A percentile compares a stretch with the other conserved stretches of the same genome.
These are phyloP conservation scores for Furnarius figulus DNA, from an alignment of 2,113 vertebrate genomes.

Conservation along the genomic window DNA sequence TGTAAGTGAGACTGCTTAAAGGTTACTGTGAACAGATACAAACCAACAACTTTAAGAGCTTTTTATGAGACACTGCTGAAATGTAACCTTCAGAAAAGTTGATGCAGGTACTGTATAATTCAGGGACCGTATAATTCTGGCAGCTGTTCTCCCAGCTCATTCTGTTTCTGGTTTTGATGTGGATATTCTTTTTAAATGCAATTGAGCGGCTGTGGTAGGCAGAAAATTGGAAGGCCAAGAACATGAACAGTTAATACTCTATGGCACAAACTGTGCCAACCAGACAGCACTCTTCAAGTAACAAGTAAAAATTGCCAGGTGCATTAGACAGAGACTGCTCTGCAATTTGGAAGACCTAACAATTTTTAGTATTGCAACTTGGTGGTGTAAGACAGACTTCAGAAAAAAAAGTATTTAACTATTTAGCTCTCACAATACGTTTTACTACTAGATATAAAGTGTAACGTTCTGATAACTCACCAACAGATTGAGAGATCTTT, in stretches of 20 bases:
- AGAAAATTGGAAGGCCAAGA: not conserved
- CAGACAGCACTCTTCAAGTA: not conserved
- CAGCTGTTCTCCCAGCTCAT: not conserved
- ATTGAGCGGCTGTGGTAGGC: not conserved
- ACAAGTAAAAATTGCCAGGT: not conserved
- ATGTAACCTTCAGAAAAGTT: not conserved
- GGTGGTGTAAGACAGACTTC: not conserved
- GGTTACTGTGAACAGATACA: not conserved
- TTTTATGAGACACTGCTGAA: not conserved
- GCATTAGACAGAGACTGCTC: not conserved
- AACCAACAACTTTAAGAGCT: not conserved
- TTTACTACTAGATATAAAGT: not conserved
- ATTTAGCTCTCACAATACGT: not conserved
- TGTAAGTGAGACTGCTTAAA: not conserved
- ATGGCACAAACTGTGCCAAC: not conserved
- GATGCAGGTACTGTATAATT: not conserved
- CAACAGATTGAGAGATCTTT: not conserved
- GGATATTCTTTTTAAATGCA: not conserved
- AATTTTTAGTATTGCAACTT: not conserved
- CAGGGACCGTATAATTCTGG: not conserved
- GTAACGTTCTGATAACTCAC: not conserved
- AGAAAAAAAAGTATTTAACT: not conserved
- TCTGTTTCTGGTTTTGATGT: not conserved
- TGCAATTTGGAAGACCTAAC: not conserved
- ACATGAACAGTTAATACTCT: not conserved